Evolutionary conservation across 53 echinoderm and acorn worm species (phyloP).

Genomic region (Hippasteria phrygiana): DNA sequence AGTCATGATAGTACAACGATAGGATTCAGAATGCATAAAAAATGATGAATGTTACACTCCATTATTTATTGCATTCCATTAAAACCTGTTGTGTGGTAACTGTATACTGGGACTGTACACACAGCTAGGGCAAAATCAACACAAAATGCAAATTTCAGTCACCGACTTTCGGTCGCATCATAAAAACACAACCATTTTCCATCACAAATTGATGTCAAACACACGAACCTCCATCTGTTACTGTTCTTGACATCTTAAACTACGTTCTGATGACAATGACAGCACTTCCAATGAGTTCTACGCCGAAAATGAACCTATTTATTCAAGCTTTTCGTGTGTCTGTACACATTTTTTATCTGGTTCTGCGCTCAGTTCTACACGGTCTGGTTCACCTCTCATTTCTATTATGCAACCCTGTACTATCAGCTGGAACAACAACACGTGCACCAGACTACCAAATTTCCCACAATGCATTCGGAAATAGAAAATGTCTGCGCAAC

Average conservation of each 20-base stretch:
- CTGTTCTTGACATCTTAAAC: slow-evolving; percentile 51
- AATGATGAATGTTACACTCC: no score
- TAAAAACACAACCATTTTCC: no score
- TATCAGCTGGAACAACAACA: neutral
- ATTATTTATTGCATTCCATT: no score
- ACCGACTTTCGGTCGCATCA: no score
- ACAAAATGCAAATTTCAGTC: no score
- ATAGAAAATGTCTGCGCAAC: slow-evolving; percentile 55
- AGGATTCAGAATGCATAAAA: no score
- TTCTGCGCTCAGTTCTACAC: neutral
- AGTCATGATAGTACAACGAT: no score
- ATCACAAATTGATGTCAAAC: neutral
- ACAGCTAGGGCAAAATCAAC: no score
- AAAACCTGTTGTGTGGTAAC: no score
- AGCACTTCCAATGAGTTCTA: neutral
- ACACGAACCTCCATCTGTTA: slow-evolving; percentile 59
- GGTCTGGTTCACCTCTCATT: slow-evolving; percentile 11
- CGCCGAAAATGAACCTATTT: no score
- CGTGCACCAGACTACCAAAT: slow-evolving; percentile 27
- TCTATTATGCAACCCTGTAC: neutral
- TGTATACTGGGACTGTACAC: no score
- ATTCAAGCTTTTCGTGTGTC: no score
- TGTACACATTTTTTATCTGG: neutral
- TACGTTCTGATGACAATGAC: neutral
- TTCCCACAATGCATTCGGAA: slow-evolving; percentile 41